Percentiles rank a stretch among this genome's conserved stretches.
phyloP scores from a whole-genome alignment of 64 coral and sea anemone genomes.

The Platygyra sinensis region DNA sequence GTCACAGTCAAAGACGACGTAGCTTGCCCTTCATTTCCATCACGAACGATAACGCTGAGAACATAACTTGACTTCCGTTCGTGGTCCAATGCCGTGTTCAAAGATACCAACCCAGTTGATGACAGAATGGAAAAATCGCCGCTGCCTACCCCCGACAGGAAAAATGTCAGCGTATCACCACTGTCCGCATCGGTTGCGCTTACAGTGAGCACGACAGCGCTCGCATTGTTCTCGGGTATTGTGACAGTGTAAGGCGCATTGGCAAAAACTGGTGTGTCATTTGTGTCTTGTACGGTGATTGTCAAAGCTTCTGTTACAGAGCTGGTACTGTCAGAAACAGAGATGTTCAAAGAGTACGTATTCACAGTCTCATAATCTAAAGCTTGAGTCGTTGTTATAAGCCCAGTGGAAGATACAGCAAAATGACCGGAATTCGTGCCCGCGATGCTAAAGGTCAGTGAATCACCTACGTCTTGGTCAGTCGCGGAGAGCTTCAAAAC shows the following conservation, averaged over 20 bases:
- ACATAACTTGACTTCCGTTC: slow-evolving; percentile 40
- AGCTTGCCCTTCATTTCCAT: slow-evolving; percentile 23
- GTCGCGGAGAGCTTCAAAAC: slow-evolving; percentile 22
- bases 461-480: slow-evolving; percentile 33
- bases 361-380: slow-evolving; percentile 47
- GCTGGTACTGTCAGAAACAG: slow-evolving; percentile 4
- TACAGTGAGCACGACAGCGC: slow-evolving; percentile 5
- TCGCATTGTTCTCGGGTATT: slow-evolving; percentile 23
- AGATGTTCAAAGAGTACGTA: slow-evolving; percentile 35
- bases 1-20: slow-evolving; percentile 22
- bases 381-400: slow-evolving; percentile 26
- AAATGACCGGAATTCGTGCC: slow-evolving; percentile 34
- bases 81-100: slow-evolving; percentile 22
- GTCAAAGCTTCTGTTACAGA: slow-evolving; percentile 24
- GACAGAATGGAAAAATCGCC: slow-evolving; percentile 37
- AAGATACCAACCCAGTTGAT: slow-evolving; percentile 31
- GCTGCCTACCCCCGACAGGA: slow-evolving; percentile 30
- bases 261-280: slow-evolving; percentile 24
- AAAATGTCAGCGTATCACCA: slow-evolving; percentile 33
- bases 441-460: slow-evolving; percentile 26
- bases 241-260: slow-evolving; percentile 30
- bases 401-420: slow-evolving; percentile 1
- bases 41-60: slow-evolving; percentile 18
- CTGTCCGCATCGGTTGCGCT: slow-evolving; percentile 38
- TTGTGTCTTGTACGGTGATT: slow-evolving; percentile 8